phyloP scores from a whole-genome alignment of 2,888 invertebrate genomes.

The Odontothrips loti region DNA sequence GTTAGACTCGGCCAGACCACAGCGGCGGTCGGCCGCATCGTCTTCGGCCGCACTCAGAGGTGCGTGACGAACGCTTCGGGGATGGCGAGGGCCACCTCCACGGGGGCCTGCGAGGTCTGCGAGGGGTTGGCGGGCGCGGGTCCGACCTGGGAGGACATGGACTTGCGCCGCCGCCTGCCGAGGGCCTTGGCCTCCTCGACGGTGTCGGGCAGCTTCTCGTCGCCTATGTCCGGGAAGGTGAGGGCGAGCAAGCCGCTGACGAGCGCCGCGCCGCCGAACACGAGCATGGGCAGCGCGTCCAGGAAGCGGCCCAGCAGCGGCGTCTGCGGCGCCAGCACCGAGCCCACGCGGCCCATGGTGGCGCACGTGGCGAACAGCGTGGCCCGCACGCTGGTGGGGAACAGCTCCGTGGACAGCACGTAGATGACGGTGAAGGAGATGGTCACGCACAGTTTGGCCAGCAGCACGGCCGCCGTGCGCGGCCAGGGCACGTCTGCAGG shows the following conservation, averaged over 20 bases:
- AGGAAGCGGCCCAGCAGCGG: conserved; percentile 41
- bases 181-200: conserved; percentile 62
- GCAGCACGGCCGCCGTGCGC: conserved; percentile 44
- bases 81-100: conserved; percentile 10
- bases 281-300: conserved; percentile 56
- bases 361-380: conserved; percentile 42
- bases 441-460: conserved; percentile 48
- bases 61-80: conserved; percentile 13
- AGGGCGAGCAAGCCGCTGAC: conserved; percentile 57
- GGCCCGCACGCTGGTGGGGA: conserved; percentile 42
- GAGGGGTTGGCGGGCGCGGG: not conserved
- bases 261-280: conserved; percentile 60
- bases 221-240: conserved; percentile 65
- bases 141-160: not conserved
- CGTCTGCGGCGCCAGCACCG: conserved; percentile 43
- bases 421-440: conserved; percentile 47
- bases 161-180: conserved; percentile 38
- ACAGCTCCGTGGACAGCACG: conserved; percentile 48
- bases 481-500: conserved; percentile 40
- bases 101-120: not conserved
- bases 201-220: conserved; percentile 61
- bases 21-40: not conserved
- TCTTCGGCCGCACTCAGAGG: not conserved
- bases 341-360: conserved; percentile 42
- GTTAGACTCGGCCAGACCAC: no score